A percentile compares a stretch with the other conserved stretches of the same genome.
Evolutionary conservation across 2,113 vertebrate species (phyloP).

Genomic region (Pungitius pungitius): DNA sequence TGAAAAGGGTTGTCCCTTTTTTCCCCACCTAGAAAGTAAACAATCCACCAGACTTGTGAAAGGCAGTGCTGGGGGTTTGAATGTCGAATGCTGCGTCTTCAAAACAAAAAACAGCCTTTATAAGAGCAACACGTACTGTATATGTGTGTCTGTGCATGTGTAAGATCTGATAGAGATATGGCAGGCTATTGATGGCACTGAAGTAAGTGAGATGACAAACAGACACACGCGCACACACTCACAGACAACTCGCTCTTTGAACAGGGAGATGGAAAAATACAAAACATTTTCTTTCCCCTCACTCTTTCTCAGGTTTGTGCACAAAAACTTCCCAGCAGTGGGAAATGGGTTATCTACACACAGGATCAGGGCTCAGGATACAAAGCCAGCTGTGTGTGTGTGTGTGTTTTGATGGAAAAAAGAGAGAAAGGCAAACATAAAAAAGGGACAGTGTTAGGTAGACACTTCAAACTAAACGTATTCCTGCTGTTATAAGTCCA

Average conservation of each 20-base stretch:
- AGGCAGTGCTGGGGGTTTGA: neutral
- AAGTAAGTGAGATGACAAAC: constrained; percentile 47
- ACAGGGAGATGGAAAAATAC: too few relatives aligned
- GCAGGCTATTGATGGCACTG: constrained; percentile 24
- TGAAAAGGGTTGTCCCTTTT: neutral
- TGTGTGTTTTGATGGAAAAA: neutral
- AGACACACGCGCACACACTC: constrained; percentile 33
- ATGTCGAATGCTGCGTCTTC: neutral
- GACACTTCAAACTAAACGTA: neutral
- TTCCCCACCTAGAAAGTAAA: constrained; percentile 7
- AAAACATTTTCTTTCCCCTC: constrained; percentile 3
- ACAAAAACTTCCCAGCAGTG: constrained; percentile 43
- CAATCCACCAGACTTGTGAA: neutral
- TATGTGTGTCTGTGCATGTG: neutral
- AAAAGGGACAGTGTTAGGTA: neutral
- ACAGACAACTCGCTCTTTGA: constrained; percentile 18
- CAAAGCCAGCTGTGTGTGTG: constrained; percentile 10
- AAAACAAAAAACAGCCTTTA: constrained; percentile 27
- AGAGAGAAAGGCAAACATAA: neutral
- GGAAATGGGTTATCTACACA: constrained; percentile 45
- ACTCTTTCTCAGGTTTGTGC: constrained; percentile 25
- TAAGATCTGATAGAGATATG: constrained; percentile 35
- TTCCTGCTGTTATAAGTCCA: neutral
- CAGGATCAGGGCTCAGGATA: constrained; percentile 35
- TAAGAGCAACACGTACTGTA: constrained; percentile 10